Base-by-base conservation (phyloP, 2,888 invertebrate genomes). In the Cetonia aurata region DNA sequence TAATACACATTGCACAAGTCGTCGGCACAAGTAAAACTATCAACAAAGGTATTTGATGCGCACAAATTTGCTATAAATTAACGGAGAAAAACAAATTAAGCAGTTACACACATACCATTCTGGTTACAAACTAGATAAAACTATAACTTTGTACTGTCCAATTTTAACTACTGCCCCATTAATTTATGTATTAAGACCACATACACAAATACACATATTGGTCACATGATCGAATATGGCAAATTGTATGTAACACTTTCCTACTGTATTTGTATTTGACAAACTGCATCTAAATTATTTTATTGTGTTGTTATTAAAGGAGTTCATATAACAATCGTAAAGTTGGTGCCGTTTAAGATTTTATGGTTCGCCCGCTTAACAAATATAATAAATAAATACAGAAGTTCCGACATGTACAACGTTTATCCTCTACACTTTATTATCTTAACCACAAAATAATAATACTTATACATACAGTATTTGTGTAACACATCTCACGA, bases 221-320 rank as follows among this genome's bases (percentile, higher is more conserved):
- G 25, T 62, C 62, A 62, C 62, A 62, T 62, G 48, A 62, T 17
- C 4, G 12, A 41, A 37, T n/a, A 37, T 41, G 8, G 25, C 25
- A 41, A n/a, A 17, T 13, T 13, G 37, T 56, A 41, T 37, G 25
- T 56, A 37, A 33, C 31, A 62, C 17, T 31, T 60, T 60, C 25
- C 15, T 50, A 62, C 33, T 15, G 48, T 62, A 62, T 62, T 62
- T 62, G 62, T 62, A 48, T 62, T 62, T 62, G 15, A 15, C 62
- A 62, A 62, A 62, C 50, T 62, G 62, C 62, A 62, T 62, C 42
- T 25, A 25, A 25, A 15, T 15, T 13, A 62, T 33, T 62, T 62
- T 62, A 62, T 62, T 15, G 15, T 31, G 15, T 25, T 42, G 57
- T 17, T 41, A 41, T 57, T 62, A 62, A 48, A 62, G 46, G 15